Conservation (phyloP, 1,140 invertebrate genomes). For the Conopomorpha cramerella region DNA sequence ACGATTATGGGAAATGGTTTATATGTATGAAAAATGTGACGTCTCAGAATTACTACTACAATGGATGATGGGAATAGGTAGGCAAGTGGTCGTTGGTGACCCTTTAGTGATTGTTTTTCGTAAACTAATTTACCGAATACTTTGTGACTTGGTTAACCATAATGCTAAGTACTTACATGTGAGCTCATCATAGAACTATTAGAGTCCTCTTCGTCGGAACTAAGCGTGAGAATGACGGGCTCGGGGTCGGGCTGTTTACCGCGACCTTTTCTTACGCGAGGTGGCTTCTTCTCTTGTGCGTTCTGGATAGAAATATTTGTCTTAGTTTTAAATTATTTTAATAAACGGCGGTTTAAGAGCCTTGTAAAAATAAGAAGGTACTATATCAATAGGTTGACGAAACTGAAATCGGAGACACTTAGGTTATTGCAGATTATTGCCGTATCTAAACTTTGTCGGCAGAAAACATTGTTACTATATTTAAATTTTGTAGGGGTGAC, state of each 20-base stretch:
- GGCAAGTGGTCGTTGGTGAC: no score
- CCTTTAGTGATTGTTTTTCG: no score
- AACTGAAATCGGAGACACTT: no score
- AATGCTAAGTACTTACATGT: slow-evolving; percentile 19
- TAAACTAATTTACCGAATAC: no score
- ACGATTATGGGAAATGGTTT: neutral
- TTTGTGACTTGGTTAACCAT: neutral
- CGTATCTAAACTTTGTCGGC: no score
- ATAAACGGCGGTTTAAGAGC: no score
- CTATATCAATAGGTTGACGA: no score
- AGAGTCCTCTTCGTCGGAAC: slow-evolving; percentile 67
- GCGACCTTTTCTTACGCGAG: slow-evolving; percentile 36
- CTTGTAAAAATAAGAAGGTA: neutral
- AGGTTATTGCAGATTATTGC: no score
- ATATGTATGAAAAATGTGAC: neutral
- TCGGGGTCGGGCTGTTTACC: slow-evolving; percentile 62
- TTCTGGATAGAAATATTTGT: slow-evolving; percentile 5
- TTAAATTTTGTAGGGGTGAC: no score
- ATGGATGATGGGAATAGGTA: neutral
- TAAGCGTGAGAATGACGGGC: slow-evolving; percentile 66
- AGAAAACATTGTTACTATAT: no score
- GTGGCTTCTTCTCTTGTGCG: slow-evolving; percentile 30
- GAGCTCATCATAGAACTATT: slow-evolving; percentile 45
- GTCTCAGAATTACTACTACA: neutral
- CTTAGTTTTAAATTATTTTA: no score